These are phyloP conservation scores for Argyresthia albistria DNA, from an alignment of 2,888 invertebrate genomes.

Conservation along the genomic window DNA sequence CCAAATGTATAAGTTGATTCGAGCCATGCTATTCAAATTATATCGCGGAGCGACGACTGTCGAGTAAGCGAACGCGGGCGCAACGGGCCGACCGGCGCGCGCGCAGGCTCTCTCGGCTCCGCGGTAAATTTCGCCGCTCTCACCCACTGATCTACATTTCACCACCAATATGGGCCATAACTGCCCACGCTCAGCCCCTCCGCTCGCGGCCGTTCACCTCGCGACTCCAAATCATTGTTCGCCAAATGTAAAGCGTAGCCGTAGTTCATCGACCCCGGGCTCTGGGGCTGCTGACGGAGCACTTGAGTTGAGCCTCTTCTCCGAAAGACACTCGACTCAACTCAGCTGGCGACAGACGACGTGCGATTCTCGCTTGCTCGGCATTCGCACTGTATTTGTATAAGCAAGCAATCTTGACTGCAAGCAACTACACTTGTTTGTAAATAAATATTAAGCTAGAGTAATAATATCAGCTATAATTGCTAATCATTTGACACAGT, in stretches of 20 bases:
- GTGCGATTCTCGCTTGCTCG: no score
- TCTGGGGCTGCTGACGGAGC: constrained; percentile 48
- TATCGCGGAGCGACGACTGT: no score
- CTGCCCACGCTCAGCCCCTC: constrained; percentile 71
- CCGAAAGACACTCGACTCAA: constrained; percentile 56
- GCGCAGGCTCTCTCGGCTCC: constrained; percentile 14
- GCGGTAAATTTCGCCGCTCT: constrained; percentile 65
- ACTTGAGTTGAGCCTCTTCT: constrained; percentile 35
- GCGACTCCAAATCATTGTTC: constrained; percentile 71
- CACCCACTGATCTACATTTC: constrained; percentile 74
- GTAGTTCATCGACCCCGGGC: constrained; percentile 49
- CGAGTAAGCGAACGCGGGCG: neutral
- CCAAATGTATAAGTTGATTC: no score
- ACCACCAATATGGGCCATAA: constrained; percentile 71
- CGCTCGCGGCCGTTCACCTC: constrained; percentile 67
- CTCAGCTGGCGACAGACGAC: neutral
- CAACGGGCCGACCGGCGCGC: neutral
- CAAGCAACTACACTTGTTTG: neutral
- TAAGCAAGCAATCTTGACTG: neutral
- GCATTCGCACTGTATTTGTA: neutral
- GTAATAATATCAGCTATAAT: no score
- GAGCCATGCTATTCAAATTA: no score
- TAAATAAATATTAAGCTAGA: no score
- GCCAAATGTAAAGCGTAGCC: constrained; percentile 65
- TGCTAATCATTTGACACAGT: no score